phyloP scores from a whole-genome alignment of 2,797 vertebrate species.

The Phrynocephalus vlangalii region DNA sequence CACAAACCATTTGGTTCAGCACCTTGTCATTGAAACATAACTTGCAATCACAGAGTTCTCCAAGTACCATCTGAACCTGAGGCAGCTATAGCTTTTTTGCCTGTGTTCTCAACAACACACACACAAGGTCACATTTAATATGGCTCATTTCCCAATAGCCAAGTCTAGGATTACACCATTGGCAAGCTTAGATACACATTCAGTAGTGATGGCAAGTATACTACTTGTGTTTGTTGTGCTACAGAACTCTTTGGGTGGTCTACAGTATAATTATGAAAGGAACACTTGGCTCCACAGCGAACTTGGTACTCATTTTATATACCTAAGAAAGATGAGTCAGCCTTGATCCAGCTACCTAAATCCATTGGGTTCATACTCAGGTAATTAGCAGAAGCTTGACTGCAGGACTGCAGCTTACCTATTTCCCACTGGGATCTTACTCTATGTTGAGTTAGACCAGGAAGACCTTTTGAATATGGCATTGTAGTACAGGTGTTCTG shows the following conservation, averaged over 20 bases:
- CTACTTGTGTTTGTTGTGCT: neutral
- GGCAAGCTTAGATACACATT: neutral
- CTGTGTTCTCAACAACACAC: neutral
- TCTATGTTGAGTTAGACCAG: neutral
- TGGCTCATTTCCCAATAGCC: neutral
- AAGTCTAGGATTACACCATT: neutral
- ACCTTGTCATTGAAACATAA: conserved; percentile 42
- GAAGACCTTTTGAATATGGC: neutral
- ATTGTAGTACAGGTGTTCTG: neutral
- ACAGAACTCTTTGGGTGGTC: too few species aligned
- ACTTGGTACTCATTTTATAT: too few species aligned
- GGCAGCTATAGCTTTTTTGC: neutral
- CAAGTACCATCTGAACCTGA: neutral
- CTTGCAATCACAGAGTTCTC: conserved; percentile 46
- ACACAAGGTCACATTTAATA: neutral
- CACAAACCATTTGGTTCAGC: conserved; percentile 55
- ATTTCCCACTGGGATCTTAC: too few species aligned
- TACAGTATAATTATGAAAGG: too few species aligned
- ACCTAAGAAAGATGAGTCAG: too few species aligned
- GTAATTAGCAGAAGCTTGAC: too few species aligned
- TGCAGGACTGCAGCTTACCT: too few species aligned
- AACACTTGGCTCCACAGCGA: too few species aligned
- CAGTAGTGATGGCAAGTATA: neutral
- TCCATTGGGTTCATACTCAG: too few species aligned
- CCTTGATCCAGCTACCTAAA: too few species aligned